Percentiles rank a stretch among this genome's conserved stretches.
Conservation (phyloP, 2,797 vertebrate species). For the Sebastes taczanowskii region DNA sequence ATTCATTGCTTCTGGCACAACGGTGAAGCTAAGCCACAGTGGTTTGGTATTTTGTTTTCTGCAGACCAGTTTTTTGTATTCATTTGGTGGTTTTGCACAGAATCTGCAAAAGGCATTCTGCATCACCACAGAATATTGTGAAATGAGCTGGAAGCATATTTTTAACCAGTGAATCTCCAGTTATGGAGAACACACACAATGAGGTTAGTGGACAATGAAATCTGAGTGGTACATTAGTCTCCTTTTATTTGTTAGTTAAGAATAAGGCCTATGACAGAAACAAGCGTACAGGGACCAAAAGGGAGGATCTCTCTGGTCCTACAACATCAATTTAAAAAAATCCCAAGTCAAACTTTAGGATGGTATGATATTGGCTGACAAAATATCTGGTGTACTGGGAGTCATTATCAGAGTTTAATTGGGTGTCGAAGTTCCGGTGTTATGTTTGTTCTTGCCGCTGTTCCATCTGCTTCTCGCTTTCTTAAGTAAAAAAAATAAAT, state of each 20-base stretch:
- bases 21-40: constrained; percentile 5
- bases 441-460: background rate
- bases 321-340: background rate
- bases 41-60: constrained; percentile 50
- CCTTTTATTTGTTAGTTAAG: background rate
- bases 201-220: constrained; percentile 23
- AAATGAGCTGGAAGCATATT: constrained; percentile 37
- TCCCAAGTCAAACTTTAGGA: background rate
- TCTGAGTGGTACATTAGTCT: background rate
- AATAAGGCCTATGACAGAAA: background rate
- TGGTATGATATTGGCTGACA: background rate
- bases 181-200: constrained; percentile 37
- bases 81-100: constrained; percentile 57
- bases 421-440: too few relatives aligned
- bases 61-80: constrained; percentile 51
- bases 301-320: background rate
- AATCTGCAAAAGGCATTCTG: constrained; percentile 45
- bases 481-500: background rate
- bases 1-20: constrained; percentile 49
- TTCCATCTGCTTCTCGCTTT: background rate
- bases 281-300: background rate
- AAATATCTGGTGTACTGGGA: background rate
- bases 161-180: constrained; percentile 41
- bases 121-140: constrained; percentile 52
- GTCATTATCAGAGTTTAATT: background rate